Percentiles rank a stretch among this genome's conserved stretches.
Conservation (phyloP, 2,797 vertebrate genomes). For the Coccyzus lansbergi region DNA sequence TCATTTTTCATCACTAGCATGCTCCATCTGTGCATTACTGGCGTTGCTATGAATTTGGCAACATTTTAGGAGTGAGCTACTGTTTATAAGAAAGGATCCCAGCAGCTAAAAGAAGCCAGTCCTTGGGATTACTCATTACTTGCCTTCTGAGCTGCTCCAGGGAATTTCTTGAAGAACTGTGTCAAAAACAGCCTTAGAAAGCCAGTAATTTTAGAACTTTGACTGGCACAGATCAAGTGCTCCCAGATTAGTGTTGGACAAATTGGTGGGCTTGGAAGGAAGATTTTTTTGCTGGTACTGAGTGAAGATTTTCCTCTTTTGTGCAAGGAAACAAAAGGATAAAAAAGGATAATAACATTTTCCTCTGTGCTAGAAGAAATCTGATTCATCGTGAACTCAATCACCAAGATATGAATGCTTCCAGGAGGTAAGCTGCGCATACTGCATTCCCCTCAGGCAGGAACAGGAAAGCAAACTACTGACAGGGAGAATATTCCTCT, state of each 20-base stretch:
- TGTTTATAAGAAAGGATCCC: conserved; percentile 64
- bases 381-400: not conserved
- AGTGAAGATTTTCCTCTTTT: not conserved
- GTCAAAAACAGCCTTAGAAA: conserved; percentile 17
- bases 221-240: not conserved
- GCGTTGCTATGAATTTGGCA: conserved; percentile 60
- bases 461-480: not conserved
- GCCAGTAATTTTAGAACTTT: not conserved
- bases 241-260: not conserved
- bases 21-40: conserved; percentile 56
- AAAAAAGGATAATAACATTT: not conserved
- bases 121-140: conserved; percentile 5
- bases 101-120: conserved; percentile 47
- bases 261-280: not conserved
- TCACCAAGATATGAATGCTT: conserved; percentile 55
- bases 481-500: not conserved
- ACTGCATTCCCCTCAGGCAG: not conserved
- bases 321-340: not conserved
- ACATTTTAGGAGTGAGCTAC: not conserved
- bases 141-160: conserved; percentile 24
- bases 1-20: conserved; percentile 23
- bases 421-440: conserved; percentile 63
- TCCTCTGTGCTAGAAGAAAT: not conserved
- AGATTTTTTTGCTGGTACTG: not conserved
- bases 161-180: not conserved